These are phyloP conservation scores for Henricia sp. DNA, from an alignment of 53 echinoderm and acorn worm species.

Conservation along the genomic window DNA sequence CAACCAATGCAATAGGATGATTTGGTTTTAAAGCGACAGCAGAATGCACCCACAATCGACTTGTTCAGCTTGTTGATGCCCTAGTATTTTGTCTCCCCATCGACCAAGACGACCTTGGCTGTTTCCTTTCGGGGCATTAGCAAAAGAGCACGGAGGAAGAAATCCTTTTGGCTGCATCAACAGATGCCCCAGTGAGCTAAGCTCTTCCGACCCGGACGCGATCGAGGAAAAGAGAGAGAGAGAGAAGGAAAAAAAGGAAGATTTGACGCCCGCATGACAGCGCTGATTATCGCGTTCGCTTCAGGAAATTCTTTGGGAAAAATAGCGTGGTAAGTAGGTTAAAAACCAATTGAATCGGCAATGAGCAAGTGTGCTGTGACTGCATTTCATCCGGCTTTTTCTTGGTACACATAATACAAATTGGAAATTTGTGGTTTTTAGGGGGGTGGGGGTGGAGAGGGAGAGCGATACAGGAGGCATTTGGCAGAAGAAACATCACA, in stretches of 20 bases:
- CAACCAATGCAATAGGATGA: slow-evolving; percentile 13
- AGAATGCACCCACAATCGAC: neutral
- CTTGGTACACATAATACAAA: too few relatives aligned
- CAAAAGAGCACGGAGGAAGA: slow-evolving; percentile 31
- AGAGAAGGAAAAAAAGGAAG: neutral
- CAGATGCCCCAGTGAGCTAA: slow-evolving; percentile 51
- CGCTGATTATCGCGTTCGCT: neutral
- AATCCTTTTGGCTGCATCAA: slow-evolving; percentile 61
- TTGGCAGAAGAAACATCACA: neutral
- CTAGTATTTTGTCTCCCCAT: slow-evolving; percentile 18
- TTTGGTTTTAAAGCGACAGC: neutral
- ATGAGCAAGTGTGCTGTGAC: slow-evolving; percentile 7
- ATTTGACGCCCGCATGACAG: slow-evolving; percentile 45
- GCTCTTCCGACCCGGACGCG: slow-evolving; percentile 36
- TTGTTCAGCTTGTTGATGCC: neutral
- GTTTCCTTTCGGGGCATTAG: slow-evolving; percentile 15
- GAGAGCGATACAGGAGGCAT: neutral
- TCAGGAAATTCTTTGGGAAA: slow-evolving; percentile 5
- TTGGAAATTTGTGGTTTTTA: too few relatives aligned
- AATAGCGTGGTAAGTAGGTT: slow-evolving; percentile 46
- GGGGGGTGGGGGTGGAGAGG: neutral
- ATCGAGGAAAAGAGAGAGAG: slow-evolving; percentile 41
- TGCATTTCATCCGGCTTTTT: neutral
- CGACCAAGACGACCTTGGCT: slow-evolving; percentile 43
- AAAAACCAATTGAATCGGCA: slow-evolving; percentile 43